Evolutionary conservation across 2,888 invertebrate genomes (phyloP), one percentile per base, ranked within the genome.

Genomic region (Galerucella nymphaeae): DNA sequence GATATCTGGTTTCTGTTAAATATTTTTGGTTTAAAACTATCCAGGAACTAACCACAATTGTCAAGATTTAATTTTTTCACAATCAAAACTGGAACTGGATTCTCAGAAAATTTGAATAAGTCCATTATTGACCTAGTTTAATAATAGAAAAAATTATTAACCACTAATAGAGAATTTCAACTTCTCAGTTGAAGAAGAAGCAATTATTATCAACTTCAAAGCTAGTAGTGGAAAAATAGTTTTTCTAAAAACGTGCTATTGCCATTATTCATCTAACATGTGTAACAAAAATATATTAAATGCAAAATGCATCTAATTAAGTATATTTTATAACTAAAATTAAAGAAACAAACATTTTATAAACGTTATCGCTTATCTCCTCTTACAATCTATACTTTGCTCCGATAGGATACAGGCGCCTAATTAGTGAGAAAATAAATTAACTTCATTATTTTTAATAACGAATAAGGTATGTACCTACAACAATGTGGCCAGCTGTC

Each of bases 361-460:
- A 73, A 76, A 75, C 75, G 76, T 72, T 73, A 66, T 41, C 4
- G 66, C 68, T 77, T 77, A 77, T 77, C 76, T 75, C 62, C 68
- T 64, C 53, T 73, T 70, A 66, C 61, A 72, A 76, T 75, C 77
- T 79, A 74, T 9, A 18, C 76, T 74, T 67, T 74, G 74, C 75
- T 73, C 74, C 68, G 64, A 75, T 75, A 73, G 72, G 71, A 77
- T 70, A 75, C 76, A 65, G 70, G 66, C 70, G 63, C 63, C 74
- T 80, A 79, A 80, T 80, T 79, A 78, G 77, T 75, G 68, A 55
- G 73, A 78, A 78, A 79, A 77, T 77, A 79, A 75, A 78, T 78
- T 76, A 77, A 74, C 77, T 70, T 77, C 78, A 70, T 78, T 76
- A 78, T 75, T 73, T 38, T 68, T 67, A 41, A 68, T 77, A 77